A percentile compares a stretch with the other conserved stretches of the same genome.
phyloP scores from a whole-genome alignment of 2,888 invertebrate genomes.

The Pheosia tremula region DNA sequence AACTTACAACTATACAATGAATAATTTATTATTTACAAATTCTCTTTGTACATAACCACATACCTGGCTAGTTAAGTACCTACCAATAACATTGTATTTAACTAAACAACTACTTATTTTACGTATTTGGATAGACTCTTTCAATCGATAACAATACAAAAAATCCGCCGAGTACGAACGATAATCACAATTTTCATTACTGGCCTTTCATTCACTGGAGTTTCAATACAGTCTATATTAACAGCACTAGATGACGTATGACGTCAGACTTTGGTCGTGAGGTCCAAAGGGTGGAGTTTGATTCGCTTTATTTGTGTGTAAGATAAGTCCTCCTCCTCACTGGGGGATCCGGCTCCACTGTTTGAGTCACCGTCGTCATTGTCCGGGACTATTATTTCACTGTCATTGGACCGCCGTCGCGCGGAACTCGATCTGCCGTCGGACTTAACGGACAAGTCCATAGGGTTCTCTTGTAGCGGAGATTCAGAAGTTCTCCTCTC shows the following conservation, averaged over 20 bases:
- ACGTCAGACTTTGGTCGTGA: constrained; percentile 89
- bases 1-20: constrained; percentile 59
- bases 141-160: constrained; percentile 79
- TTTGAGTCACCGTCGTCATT: constrained; percentile 75
- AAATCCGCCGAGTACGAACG: constrained; percentile 62
- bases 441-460: constrained; percentile 91
- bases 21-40: constrained; percentile 77
- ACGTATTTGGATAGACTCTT: constrained; percentile 84
- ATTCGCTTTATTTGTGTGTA: constrained; percentile 85
- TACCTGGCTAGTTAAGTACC: constrained; percentile 66
- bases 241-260: constrained; percentile 49
- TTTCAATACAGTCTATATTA: constrained; percentile 45
- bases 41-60: constrained; percentile 75
- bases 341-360: constrained; percentile 74
- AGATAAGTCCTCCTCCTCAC: constrained; percentile 80
- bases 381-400: constrained; percentile 76
- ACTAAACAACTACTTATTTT: constrained; percentile 71
- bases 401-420: constrained; percentile 76
- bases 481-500: constrained; percentile 81
- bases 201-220: constrained; percentile 74
- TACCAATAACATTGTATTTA: constrained; percentile 66
- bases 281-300: constrained; percentile 85
- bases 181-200: constrained; percentile 80
- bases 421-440: constrained; percentile 84
- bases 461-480: constrained; percentile 89